phyloP scores from a whole-genome alignment of 2,888 invertebrate species.

The Trypoxylon attenuatum region DNA sequence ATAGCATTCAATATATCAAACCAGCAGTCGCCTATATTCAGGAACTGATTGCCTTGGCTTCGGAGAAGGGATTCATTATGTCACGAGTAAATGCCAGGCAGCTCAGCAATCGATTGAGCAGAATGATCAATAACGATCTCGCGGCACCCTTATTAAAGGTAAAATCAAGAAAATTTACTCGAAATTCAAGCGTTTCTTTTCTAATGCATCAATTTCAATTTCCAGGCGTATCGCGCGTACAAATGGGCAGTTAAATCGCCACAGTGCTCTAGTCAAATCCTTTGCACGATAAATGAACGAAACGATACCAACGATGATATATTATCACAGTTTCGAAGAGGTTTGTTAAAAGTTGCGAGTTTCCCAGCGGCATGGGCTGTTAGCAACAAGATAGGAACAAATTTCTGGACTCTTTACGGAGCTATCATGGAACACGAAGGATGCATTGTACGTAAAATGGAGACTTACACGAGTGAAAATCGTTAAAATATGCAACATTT shows the following conservation, averaged over 20 bases:
- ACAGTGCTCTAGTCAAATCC: constrained; percentile 85
- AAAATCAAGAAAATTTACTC: not conserved
- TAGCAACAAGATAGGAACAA: constrained; percentile 83
- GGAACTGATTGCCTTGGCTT: constrained; percentile 84
- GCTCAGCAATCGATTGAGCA: constrained; percentile 84
- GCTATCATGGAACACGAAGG: constrained; percentile 82
- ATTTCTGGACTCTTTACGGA: constrained; percentile 87
- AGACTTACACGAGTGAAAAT: not conserved
- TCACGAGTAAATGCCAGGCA: constrained; percentile 82
- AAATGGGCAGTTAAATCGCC: constrained; percentile 82
- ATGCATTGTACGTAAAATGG: constrained; percentile 81
- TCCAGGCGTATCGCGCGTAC: constrained; percentile 85
- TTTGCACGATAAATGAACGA: constrained; percentile 85
- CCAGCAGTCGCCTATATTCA: constrained; percentile 84
- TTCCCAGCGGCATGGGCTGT: constrained; percentile 86
- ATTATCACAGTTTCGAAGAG: constrained; percentile 79
- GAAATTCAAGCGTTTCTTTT: not conserved
- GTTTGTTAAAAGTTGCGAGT: constrained; percentile 84
- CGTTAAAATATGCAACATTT: not conserved
- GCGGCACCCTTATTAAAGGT: constrained; percentile 85
- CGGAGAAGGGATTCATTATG: constrained; percentile 81
- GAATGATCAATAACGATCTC: constrained; percentile 87
- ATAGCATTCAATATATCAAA: constrained; percentile 84
- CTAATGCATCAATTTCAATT: too few species aligned
- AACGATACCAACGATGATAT: constrained; percentile 77